These are phyloP conservation scores for Hemicrepidius hirtus DNA, from an alignment of 2,888 invertebrate genomes.

Conservation along the genomic window DNA sequence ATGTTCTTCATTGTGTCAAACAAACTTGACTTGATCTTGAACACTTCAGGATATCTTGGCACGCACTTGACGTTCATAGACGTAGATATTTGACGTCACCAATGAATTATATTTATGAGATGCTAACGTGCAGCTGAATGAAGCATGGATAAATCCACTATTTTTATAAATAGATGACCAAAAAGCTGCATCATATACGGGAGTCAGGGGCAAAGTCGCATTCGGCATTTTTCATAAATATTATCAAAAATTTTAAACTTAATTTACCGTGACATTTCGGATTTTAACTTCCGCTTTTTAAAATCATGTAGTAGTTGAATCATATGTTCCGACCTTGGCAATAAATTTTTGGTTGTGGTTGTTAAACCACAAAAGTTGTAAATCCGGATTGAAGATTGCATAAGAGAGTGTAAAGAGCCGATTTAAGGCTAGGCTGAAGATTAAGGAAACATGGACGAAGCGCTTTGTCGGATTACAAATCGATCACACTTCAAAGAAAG, in stretches of 20 bases:
- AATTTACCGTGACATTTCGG: not conserved
- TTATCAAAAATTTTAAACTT: not conserved
- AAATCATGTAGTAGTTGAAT: not conserved
- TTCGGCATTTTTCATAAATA: too few relatives aligned
- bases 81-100: slow-evolving; percentile 27
- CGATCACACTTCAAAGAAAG: too few relatives aligned
- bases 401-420: slow-evolving; percentile 1
- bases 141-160: slow-evolving; percentile 7
- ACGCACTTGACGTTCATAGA: slow-evolving; percentile 12
- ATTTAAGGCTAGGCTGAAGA: not conserved
- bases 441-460: too few relatives aligned
- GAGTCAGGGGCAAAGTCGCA: not conserved
- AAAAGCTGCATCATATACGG: not conserved
- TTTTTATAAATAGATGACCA: not conserved
- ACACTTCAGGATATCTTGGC: slow-evolving; percentile 23
- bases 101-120: slow-evolving; percentile 36
- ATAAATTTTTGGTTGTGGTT: slow-evolving; percentile 14
- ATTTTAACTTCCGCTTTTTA: slow-evolving; percentile 10
- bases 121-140: slow-evolving; percentile 25
- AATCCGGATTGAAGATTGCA: slow-evolving; percentile 22
- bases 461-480: too few relatives aligned
- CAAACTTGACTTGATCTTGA: slow-evolving; percentile 30
- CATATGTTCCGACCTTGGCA: slow-evolving; percentile 22
- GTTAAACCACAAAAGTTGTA: slow-evolving; percentile 2
- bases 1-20: slow-evolving; percentile 12